phyloP scores from a whole-genome alignment of 1,140 invertebrate genomes.

The Papilio helenus region DNA sequence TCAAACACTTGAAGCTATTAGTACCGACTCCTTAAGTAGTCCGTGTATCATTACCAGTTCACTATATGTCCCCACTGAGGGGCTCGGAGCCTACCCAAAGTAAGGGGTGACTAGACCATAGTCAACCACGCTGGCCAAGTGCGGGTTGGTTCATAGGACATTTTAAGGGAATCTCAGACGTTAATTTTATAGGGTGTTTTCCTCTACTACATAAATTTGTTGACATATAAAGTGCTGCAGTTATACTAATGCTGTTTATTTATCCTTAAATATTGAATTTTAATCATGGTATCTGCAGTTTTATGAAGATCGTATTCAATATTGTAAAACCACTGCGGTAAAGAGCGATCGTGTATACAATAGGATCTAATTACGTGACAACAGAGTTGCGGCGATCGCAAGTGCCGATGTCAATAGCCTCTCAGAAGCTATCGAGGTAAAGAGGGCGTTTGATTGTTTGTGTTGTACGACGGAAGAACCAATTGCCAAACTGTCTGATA shows the following conservation, averaged over 20 bases:
- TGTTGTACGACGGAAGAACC: neutral
- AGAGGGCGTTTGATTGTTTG: constrained; percentile 33
- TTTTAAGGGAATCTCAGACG: too few relatives aligned
- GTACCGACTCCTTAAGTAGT: neutral
- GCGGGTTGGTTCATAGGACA: too few relatives aligned
- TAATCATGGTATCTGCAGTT: neutral
- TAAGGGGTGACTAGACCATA: too few relatives aligned
- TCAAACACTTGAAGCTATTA: neutral
- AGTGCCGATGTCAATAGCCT: constrained; percentile 49
- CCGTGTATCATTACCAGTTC: too few relatives aligned
- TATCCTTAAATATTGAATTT: neutral
- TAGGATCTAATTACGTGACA: constrained; percentile 59
- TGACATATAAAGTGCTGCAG: neutral
- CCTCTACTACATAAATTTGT: too few relatives aligned
- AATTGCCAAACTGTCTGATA: neutral
- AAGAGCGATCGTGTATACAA: constrained; percentile 1
- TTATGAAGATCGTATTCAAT: constrained; percentile 2
- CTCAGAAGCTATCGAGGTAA: constrained; percentile 45
- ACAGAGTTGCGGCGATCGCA: constrained; percentile 37
- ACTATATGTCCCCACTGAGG: too few relatives aligned
- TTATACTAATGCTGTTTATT: neutral
- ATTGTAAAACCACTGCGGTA: constrained; percentile 12
- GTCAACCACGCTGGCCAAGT: too few relatives aligned
- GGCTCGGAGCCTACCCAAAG: too few relatives aligned
- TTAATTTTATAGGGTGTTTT: neutral